Conservation (phyloP, 2,113 vertebrate genomes). For the Equus quagga region DNA sequence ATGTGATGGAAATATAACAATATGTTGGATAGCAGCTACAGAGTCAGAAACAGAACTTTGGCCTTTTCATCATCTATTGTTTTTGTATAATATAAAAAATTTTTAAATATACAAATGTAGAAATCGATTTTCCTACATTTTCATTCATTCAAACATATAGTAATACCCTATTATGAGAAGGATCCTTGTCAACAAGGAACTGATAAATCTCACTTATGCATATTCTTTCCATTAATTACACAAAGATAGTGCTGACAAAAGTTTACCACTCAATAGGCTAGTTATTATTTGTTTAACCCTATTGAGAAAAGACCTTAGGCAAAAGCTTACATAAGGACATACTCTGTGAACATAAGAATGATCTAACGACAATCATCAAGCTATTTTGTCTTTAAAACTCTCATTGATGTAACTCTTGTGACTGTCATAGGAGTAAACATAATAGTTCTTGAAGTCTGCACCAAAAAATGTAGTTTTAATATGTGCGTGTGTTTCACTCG, state of each 20-base stretch:
- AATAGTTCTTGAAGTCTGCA: neutral
- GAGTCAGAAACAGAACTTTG: neutral
- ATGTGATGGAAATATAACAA: neutral
- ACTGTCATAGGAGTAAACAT: neutral
- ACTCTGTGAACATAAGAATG: rapidly evolving
- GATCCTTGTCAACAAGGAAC: neutral
- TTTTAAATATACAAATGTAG: neutral
- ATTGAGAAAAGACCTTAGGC: neutral
- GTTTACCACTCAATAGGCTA: neutral
- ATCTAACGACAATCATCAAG: neutral
- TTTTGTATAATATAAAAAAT: neutral
- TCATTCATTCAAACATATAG: neutral
- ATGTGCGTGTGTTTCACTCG: rapidly evolving
- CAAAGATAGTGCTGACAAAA: neutral
- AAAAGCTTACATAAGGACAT: neutral
- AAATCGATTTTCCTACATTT: neutral
- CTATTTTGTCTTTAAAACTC: neutral
- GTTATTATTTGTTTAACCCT: neutral
- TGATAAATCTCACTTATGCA: neutral
- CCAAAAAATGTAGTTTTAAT: neutral
- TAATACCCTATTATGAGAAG: neutral
- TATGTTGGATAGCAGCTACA: neutral
- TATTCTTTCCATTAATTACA: neutral
- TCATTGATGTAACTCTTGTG: neutral
- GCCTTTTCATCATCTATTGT: neutral